Evolutionary conservation across 1,140 invertebrate genomes (phyloP), one percentile per base, ranked within the genome.

Genomic region (Drosophila kikkawai): DNA sequence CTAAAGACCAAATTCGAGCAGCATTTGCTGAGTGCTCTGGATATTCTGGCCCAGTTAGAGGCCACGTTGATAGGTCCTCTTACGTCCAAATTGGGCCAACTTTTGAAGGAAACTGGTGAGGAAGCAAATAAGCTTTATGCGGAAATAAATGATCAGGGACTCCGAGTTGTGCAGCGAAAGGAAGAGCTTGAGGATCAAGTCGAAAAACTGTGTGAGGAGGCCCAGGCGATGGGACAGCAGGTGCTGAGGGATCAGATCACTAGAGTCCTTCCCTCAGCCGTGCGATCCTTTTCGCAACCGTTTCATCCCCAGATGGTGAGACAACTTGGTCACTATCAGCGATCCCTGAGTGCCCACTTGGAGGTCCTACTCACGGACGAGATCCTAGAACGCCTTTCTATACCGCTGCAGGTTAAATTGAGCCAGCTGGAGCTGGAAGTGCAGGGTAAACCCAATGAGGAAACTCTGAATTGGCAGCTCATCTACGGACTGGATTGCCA

Each of bases 1-100:
- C 97, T 99, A 1, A 96, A 97, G 92, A 99, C 99, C 2, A 99
- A 99, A 94, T 99, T 99, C 93, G 97, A 98, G 91, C 98, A 99
- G 86, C 99, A 99, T 94, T 97, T 97, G 47, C 95, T 97, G 79
- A 95, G 98, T 74, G 99, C 98, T 15, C 96, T 97, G 92, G 95
- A 95, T 75, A 98, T 99, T 87, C 94, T 96, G 48, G 94, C 94
- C 50, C 95, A 97, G 90, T 94, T 98, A 75, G 93, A 95, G 19
- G 93, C 94, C 64, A 94, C 45, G 13, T 29, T 75, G 22, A 56
- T 56, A 36, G 37, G 34, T 9, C 75, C 67, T 15, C 22, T 78
- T 0, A 39, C 41, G 4, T 17, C 44, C 9, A 60, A 56, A 4
- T 11, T 78, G 2, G 41, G n/a, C 0, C 19, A 61, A 39, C 39